Base-by-base conservation (phyloP, 2,113 vertebrate species). In the Micronycteris hirsuta region DNA sequence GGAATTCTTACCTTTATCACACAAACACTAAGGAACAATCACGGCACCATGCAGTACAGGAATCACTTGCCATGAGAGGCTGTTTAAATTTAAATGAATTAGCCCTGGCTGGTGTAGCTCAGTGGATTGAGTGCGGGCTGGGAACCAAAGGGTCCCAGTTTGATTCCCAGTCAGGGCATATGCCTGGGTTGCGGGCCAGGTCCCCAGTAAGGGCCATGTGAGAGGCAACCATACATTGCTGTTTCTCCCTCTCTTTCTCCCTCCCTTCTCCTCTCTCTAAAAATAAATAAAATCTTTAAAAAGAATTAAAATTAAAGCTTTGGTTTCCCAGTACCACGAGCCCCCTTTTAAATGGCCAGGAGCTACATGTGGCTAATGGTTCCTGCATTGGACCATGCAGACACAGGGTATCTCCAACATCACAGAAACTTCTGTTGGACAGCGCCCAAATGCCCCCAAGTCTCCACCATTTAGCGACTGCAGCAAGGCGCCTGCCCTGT, bases 31-130 rank as follows among this genome's bases (percentile, higher is more conserved):
- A 52, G 8, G 36, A 58, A 9, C 16, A 2, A 3, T 5, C 70
- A 1, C 45, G 41, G 12, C 52, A 5, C 13, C 38, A 11, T 33
- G 63, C 36, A 3, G 7, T 2, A 4, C 0, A 1, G 38, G 56
- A 28, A 63, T 31, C 43, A 15, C 67, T 20, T 67, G 54, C 68
- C 54, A 3, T 0, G 38, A 1, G 33, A 84, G 28, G 47, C 65
- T 41, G 8, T 78, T 71, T 58, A 33, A 4, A 65, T 70, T 52
- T 49, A 41, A 81, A 43, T 89, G 26, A 76, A 28, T 56, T 52
- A n/a, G n/a, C n/a, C n/a, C n/a, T n/a, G n/a, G n/a, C n/a, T n/a
- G n/a, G n/a, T n/a, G n/a, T n/a, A n/a, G n/a, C n/a, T n/a, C n/a
- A n/a, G n/a, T n/a, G n/a, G n/a, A n/a, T n/a, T n/a, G n/a, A n/a